phyloP scores from a whole-genome alignment of 2,888 invertebrate genomes.

The Galerucella calmariensis region DNA sequence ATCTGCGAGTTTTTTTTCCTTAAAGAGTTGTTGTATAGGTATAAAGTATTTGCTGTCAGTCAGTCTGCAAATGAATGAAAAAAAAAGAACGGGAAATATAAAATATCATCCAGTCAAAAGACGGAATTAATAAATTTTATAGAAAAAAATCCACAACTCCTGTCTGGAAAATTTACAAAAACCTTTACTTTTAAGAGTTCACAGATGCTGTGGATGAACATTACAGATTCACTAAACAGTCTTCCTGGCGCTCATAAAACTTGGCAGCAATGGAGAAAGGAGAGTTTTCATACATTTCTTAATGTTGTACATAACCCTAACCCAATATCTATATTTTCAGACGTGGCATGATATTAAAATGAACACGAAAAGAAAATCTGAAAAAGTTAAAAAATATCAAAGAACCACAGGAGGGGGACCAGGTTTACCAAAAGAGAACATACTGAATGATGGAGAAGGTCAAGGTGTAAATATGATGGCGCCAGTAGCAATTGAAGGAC shows the following conservation, averaged over 20 bases:
- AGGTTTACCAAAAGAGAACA: background rate
- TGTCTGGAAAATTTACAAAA: constrained; percentile 3
- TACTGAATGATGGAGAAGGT: background rate
- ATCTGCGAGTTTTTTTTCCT: no score
- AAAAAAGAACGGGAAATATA: background rate
- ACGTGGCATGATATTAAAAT: constrained; percentile 14
- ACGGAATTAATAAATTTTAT: background rate
- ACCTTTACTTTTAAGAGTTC: background rate
- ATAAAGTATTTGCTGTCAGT: no score
- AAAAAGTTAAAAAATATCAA: background rate
- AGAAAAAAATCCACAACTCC: constrained; percentile 6
- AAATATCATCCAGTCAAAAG: background rate
- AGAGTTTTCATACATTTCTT: background rate
- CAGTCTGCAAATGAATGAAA: background rate
- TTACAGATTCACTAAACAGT: background rate
- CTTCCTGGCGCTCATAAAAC: constrained; percentile 20
- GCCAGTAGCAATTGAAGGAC: background rate
- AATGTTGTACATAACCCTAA: background rate
- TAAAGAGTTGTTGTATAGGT: no score
- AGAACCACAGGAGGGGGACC: background rate
- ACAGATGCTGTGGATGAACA: background rate
- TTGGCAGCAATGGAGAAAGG: constrained; percentile 28
- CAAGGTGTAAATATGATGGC: background rate
- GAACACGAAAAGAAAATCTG: constrained; percentile 4
- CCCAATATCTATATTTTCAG: background rate